phyloP scores from a whole-genome alignment of 2,797 vertebrate genomes.

The Phalanger gymnotis region DNA sequence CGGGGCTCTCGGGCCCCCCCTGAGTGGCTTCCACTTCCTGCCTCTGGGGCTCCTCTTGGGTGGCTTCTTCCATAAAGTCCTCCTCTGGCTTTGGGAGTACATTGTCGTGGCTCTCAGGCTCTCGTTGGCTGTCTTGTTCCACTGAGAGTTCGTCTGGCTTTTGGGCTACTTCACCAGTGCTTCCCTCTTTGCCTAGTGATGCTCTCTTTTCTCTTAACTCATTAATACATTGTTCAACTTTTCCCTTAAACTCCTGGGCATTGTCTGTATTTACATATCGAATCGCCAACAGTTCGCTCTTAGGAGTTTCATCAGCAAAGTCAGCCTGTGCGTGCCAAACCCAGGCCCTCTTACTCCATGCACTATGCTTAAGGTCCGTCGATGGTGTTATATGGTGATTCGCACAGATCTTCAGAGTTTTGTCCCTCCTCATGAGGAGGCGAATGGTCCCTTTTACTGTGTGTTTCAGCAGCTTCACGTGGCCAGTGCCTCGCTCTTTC shows the following conservation, averaged over 20 bases:
- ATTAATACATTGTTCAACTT: neutral
- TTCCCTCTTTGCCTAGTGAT: neutral
- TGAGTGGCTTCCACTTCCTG: no score
- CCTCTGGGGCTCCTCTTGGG: neutral
- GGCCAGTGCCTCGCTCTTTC: slow-evolving; percentile 96
- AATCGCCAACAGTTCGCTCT: slow-evolving; percentile 96
- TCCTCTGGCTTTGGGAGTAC: no score
- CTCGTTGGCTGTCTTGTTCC: neutral
- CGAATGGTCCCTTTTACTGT: slow-evolving; percentile 94
- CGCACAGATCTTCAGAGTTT: slow-evolving; percentile 85
- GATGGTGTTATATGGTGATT: slow-evolving; percentile 86
- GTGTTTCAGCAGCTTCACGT: slow-evolving; percentile 94
- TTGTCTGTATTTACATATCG: slow-evolving; percentile 89
- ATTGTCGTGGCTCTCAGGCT: no score
- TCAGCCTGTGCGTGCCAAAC: slow-evolving; percentile 99
- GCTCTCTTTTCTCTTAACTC: neutral
- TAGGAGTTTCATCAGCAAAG: slow-evolving; percentile 96
- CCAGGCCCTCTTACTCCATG: slow-evolving; percentile 97
- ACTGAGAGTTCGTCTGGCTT: neutral
- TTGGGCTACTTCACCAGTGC: neutral
- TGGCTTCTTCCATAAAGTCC: neutral
- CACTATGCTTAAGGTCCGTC: slow-evolving; percentile 97
- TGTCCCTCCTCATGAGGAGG: slow-evolving; percentile 84
- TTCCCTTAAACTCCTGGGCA: neutral
- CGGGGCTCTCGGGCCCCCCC: no score